phyloP scores from a whole-genome alignment of 2,797 vertebrate genomes.

The Cossypha polioptera region DNA sequence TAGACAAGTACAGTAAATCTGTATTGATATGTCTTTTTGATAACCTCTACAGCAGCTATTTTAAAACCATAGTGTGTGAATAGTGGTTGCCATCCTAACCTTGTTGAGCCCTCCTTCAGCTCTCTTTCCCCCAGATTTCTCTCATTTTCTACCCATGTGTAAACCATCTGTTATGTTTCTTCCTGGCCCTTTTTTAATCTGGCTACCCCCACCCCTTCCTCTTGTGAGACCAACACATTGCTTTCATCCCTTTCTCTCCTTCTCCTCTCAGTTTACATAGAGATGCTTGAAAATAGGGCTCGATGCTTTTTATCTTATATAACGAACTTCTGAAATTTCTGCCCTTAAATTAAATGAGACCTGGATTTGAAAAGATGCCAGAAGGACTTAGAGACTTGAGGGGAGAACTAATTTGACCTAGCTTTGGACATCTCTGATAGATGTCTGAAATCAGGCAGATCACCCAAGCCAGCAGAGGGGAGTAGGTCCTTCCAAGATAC shows the following conservation, averaged over 20 bases:
- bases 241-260: conserved; percentile 64
- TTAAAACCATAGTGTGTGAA: conserved; percentile 39
- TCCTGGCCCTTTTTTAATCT: conserved; percentile 59
- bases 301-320: conserved; percentile 11
- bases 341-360: conserved; percentile 49
- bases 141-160: conserved; percentile 59
- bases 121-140: conserved; percentile 59
- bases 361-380: conserved; percentile 25
- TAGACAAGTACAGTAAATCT: neutral
- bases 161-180: conserved; percentile 68
- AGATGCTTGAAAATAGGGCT: conserved; percentile 64
- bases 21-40: conserved; percentile 47
- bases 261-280: conserved; percentile 63
- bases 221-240: conserved; percentile 68
- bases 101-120: conserved; percentile 46
- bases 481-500: neutral
- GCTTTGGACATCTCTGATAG: neutral
- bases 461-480: neutral
- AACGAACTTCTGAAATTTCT: conserved; percentile 48
- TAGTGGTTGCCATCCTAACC: conserved; percentile 56
- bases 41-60: conserved; percentile 60
- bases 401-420: neutral
- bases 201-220: conserved; percentile 60
- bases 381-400: neutral
- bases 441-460: neutral